These are phyloP conservation scores for Heterodera schachtii DNA, from an alignment of 1,140 invertebrate genomes.

Conservation along the genomic window DNA sequence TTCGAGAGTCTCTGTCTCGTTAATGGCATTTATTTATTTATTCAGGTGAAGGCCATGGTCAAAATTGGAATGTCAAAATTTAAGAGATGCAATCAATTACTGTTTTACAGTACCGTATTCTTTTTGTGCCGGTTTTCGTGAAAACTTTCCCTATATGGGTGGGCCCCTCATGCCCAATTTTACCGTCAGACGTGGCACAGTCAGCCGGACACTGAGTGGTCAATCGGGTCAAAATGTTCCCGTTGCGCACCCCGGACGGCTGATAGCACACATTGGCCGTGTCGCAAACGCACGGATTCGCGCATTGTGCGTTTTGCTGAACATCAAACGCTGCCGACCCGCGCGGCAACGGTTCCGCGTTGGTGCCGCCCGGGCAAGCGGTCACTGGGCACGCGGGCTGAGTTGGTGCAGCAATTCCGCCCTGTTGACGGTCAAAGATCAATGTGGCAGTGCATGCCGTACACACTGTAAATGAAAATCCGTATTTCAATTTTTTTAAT, in stretches of 20 bases:
- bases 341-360: neutral
- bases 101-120: too few relatives aligned
- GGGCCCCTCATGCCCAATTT: neutral
- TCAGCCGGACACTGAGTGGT: neutral
- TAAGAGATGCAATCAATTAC: too few relatives aligned
- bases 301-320: neutral
- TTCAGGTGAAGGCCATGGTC: too few relatives aligned
- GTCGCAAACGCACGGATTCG: conserved; percentile 4
- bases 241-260: neutral
- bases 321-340: neutral
- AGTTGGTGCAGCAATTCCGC: conserved; percentile 1
- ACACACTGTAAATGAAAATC: neutral
- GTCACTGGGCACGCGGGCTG: neutral
- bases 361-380: neutral
- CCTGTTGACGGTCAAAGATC: neutral
- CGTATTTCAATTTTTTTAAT: too few relatives aligned
- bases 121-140: too few relatives aligned
- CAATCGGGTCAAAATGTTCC: conserved; percentile 6
- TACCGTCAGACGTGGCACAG: neutral
- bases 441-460: neutral
- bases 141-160: too few relatives aligned
- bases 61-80: too few relatives aligned
- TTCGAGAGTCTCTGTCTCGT: neutral
- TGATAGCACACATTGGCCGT: conserved; percentile 2
- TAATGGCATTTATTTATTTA: too few relatives aligned